These are phyloP conservation scores for Periophthalmus modestus DNA, from an alignment of 2,113 vertebrate species.

Conservation along the genomic window DNA sequence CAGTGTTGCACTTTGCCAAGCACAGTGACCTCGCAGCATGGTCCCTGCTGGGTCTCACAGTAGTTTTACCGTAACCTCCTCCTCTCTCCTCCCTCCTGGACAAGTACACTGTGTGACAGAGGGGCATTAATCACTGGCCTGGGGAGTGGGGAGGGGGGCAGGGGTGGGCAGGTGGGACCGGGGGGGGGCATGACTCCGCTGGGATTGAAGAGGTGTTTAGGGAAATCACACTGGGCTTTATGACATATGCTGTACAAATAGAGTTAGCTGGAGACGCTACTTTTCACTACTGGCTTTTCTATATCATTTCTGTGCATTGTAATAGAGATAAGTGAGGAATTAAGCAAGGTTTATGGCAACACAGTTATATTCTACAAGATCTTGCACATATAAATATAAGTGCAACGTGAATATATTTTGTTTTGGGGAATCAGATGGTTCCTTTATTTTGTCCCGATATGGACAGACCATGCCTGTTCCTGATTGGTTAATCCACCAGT, in stretches of 20 bases:
- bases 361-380: too few species aligned
- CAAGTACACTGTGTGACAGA: conserved; percentile 57
- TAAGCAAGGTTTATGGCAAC: too few species aligned
- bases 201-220: conserved; percentile 66
- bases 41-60: background rate
- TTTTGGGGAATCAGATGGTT: too few species aligned
- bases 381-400: too few species aligned
- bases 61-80: conserved; percentile 7
- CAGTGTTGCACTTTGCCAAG: conserved; percentile 13
- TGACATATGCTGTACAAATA: conserved; percentile 49
- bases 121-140: conserved; percentile 74
- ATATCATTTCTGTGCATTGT: too few species aligned
- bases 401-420: too few species aligned
- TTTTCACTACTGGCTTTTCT: background rate
- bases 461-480: too few species aligned
- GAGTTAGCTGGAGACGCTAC: conserved; percentile 36
- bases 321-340: too few species aligned
- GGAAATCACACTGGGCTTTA: conserved; percentile 71
- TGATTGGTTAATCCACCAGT: too few species aligned
- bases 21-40: conserved; percentile 11
- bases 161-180: conserved; percentile 60
- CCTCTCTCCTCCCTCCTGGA: conserved; percentile 22
- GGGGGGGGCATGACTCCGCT: conserved; percentile 57
- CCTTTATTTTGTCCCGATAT: too few species aligned
- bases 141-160: conserved; percentile 64